Base-by-base conservation (phyloP, 2,797 vertebrate genomes). In the Megalops cyprinoides region DNA sequence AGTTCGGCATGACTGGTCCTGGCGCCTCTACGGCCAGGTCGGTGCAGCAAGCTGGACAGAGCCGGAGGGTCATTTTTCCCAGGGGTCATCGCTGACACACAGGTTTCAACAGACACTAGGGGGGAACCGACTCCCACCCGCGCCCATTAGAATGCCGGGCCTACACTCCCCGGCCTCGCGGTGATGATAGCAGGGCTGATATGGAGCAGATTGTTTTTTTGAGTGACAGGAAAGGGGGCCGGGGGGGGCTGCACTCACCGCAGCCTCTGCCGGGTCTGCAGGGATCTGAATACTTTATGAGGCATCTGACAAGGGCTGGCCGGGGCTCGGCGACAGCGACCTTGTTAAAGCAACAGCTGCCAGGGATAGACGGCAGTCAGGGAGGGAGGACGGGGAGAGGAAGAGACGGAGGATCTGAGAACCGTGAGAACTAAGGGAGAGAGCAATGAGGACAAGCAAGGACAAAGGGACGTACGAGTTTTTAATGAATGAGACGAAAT, bases 61-160 rank as follows among this genome's bases (percentile, higher is more conserved):
- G 60, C 79, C 0, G 6, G 60, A 76, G 81, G 79, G 74, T 74
- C 58, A 55, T 84, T 87, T 76, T 81, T 85, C 82, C 80, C 74
- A 20, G 31, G 65, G 86, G 77, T n/a, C 48, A 58, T 83, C n/a
- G 83, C 79, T 86, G 86, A 90, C 87, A 90, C 79, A 90, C 78
- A 85, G 74, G 62, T 75, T 18, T 80, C 81, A 84, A 3, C 23
- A 69, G 74, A 69, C 46, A 48, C 39, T 37, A 79, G 15, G 55
- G 44, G 1, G n/a, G 18, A 4, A 15, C 53, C 23, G 8, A 28
- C 81, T 84, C 82, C 55, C 23, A 0, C 31, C 79, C 86, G 49
- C 82, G 80, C 44, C 84, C 7, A 79, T 82, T 79, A 82, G 34
- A 80, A 86, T 74, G 79, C 81, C 85, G 65, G 69, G 83, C 84